Conservation (phyloP, 2,888 invertebrate species). For the Elysia crispata region DNA sequence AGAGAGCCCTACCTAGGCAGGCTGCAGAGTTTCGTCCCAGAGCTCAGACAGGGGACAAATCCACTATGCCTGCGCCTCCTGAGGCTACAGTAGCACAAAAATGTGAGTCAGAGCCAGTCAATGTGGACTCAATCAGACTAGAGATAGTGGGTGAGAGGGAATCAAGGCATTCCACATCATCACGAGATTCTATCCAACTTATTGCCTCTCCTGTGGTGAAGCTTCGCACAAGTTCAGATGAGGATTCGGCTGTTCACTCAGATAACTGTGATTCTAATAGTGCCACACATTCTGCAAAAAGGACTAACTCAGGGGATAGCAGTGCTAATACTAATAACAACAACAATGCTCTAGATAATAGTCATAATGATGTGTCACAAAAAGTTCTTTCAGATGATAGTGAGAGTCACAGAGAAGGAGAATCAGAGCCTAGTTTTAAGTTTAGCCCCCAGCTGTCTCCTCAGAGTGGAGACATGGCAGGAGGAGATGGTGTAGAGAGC, state of each 20-base stretch:
- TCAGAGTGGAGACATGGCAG: background rate
- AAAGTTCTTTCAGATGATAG: background rate
- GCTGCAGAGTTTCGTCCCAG: conserved; percentile 35
- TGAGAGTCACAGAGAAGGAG: background rate
- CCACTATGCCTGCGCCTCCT: conserved; percentile 1
- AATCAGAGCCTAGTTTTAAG: background rate
- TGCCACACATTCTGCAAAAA: conserved; percentile 21
- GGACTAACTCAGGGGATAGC: conserved; percentile 6
- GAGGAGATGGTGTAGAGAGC: conserved; percentile 16
- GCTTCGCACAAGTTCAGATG: conserved; percentile 44
- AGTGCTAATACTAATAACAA: conserved; percentile 30
- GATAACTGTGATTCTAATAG: conserved; percentile 46
- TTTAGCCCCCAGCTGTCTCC: conserved; percentile 19
- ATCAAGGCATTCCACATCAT: conserved; percentile 5
- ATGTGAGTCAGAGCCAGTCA: conserved; percentile 31
- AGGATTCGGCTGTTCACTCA: conserved; percentile 43
- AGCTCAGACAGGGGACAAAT: conserved; percentile 38
- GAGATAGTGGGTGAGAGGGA: background rate
- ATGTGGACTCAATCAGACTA: conserved; percentile 26
- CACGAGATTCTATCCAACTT: conserved; percentile 41
- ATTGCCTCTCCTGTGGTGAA: conserved; percentile 51
- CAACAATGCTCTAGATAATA: background rate
- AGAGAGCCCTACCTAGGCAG: conserved; percentile 40
- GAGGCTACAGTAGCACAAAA: conserved; percentile 16
- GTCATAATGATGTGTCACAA: background rate